Base-by-base conservation (phyloP, 2,113 vertebrate genomes). In the Grantiella picta region DNA sequence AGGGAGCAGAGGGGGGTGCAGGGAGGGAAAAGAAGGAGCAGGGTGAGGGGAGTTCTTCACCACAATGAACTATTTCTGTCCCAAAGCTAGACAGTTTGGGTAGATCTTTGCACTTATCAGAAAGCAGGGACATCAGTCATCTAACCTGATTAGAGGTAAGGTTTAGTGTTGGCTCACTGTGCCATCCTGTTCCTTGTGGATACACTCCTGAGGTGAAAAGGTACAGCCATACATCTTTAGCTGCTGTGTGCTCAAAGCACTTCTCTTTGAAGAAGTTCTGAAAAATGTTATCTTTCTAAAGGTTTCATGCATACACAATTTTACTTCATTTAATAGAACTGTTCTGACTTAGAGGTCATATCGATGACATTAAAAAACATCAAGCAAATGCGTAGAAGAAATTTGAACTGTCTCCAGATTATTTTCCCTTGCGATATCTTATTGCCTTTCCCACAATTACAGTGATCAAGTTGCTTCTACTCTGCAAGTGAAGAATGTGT, bases 1-100 rank as follows among this genome's bases (percentile, higher is more conserved):
- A n/a, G 3, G 12, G 23, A 38, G 36, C 7, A 42, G 44, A 2
- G 1, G 4, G 5, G 9, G 0, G 1, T 33, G 6, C 15, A 15
- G 8, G 15, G 3, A 27, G 8, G 4, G 4, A 57, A 9, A 45
- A 44, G 18, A 65, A 45, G 24, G 12, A 38, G 3, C 5, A 5
- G 7, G 1, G 8, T 28, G 12, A 54, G 7, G 2, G 12, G 9
- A 28, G 12, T 11, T 57, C 22, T 66, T 78, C 17, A 59, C 10
- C 22, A 27, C 10, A 80, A 69, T 47, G 53, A 85, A 72, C 22
- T 5, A 29, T 57, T 89, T 64, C 21, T 64, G 5, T 69, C 28
- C 7, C 15, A 76, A 90, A 95, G 7, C 10, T 40, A 21, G n/a
- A 33, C 4, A 47, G 6, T 52, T 52, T 87, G 24, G 9, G 49